phyloP scores from a whole-genome alignment of 1,140 invertebrate species.

The Dinothrombium tinctorium region DNA sequence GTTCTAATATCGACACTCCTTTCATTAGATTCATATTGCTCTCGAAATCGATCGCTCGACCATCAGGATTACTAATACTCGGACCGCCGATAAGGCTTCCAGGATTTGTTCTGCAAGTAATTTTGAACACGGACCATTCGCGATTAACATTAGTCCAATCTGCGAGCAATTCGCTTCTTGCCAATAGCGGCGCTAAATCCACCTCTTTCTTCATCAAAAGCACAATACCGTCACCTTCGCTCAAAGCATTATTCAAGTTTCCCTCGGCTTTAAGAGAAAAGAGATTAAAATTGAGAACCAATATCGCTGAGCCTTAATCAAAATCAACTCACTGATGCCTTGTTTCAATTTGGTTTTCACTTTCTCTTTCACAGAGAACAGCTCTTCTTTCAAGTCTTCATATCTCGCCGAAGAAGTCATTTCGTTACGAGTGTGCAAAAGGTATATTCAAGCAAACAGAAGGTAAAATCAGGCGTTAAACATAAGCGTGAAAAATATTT shows the following conservation, averaged over 20 bases:
- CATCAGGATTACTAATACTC: neutral
- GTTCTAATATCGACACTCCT: constrained; percentile 31
- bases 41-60: neutral
- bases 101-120: neutral
- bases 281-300: constrained; percentile 2
- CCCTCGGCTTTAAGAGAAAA: constrained; percentile 6
- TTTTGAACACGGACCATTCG: constrained; percentile 9
- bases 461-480: too few relatives aligned
- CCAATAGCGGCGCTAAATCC: constrained; percentile 1
- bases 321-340: constrained; percentile 8
- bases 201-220: constrained; percentile 5
- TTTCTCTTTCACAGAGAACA: constrained; percentile 6
- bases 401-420: constrained; percentile 10
- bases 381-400: constrained; percentile 11
- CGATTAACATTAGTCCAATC: neutral
- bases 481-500: too few relatives aligned
- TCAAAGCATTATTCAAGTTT: constrained; percentile 5
- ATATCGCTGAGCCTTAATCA: neutral
- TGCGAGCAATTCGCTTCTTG: constrained; percentile 3
- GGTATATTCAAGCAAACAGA: too few relatives aligned
- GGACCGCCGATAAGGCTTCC: neutral
- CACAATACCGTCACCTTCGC: constrained; percentile 7
- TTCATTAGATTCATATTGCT: constrained; percentile 19
- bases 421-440: too few relatives aligned
- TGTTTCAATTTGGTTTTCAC: constrained; percentile 2